A percentile compares a stretch with the other conserved stretches of the same genome.
phyloP scores from a whole-genome alignment of 2,797 vertebrate genomes.

The Syngnathus acus region DNA sequence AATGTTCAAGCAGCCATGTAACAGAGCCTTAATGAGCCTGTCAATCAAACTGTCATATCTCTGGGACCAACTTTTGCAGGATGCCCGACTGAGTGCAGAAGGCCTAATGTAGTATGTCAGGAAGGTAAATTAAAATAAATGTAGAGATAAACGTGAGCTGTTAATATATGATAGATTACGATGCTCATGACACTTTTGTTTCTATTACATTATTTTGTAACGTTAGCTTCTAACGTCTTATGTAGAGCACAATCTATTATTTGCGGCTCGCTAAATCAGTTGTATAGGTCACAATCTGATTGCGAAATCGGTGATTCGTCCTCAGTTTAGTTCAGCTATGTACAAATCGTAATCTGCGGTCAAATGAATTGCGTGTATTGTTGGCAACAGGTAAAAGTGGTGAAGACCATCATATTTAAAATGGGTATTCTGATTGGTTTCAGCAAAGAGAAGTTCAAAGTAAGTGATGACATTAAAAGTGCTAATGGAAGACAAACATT shows the following conservation, averaged over 20 bases:
- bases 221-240: neutral
- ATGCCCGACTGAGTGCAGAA: neutral
- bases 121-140: constrained; percentile 6
- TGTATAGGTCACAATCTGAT: neutral
- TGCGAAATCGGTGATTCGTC: neutral
- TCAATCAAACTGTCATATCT: constrained; percentile 48
- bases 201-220: neutral
- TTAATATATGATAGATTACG: neutral
- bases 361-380: neutral
- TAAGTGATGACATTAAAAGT: no score
- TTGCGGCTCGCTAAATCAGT: neutral
- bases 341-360: neutral
- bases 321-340: neutral
- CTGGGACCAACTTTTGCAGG: neutral
- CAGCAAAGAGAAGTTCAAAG: no score
- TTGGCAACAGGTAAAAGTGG: neutral
- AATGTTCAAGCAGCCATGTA: constrained; percentile 53
- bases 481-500: no score
- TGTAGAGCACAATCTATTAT: neutral
- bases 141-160: neutral
- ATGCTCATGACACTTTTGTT: neutral
- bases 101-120: neutral
- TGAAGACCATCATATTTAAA: no score
- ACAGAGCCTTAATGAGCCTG: constrained; percentile 56
- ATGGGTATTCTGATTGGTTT: no score